Conservation (phyloP, 2,888 invertebrate species). For the Limnephilus lunatus region DNA sequence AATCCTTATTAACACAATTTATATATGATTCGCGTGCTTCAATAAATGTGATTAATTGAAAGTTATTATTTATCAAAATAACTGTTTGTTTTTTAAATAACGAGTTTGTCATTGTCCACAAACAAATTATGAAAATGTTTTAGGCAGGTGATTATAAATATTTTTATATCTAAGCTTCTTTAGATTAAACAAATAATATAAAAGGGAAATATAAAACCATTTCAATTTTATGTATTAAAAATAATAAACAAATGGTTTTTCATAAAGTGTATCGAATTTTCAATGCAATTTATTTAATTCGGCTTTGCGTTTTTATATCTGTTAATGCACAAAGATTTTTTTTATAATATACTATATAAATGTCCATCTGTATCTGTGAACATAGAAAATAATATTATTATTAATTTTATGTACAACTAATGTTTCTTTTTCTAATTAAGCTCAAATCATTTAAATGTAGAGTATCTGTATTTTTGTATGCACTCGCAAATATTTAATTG, state of each 20-base stretch:
- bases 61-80: background rate
- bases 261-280: background rate
- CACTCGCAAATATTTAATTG: conserved; percentile 45
- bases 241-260: background rate
- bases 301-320: background rate
- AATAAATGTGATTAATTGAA: background rate
- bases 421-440: conserved; percentile 32
- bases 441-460: conserved; percentile 33
- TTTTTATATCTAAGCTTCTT: background rate
- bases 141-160: background rate
- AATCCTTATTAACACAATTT: background rate
- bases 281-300: background rate
- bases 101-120: background rate
- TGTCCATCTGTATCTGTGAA: conserved; percentile 2
- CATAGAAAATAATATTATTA: background rate
- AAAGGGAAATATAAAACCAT: background rate
- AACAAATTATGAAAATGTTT: background rate
- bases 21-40: background rate
- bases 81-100: background rate
- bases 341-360: conserved; percentile 1
- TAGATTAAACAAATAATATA: background rate
- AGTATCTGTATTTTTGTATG: conserved; percentile 48
- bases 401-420: background rate
- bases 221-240: background rate
- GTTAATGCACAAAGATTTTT: background rate